Conservation (phyloP, 2,888 invertebrate genomes). For the Choristoneura rosaceana region DNA sequence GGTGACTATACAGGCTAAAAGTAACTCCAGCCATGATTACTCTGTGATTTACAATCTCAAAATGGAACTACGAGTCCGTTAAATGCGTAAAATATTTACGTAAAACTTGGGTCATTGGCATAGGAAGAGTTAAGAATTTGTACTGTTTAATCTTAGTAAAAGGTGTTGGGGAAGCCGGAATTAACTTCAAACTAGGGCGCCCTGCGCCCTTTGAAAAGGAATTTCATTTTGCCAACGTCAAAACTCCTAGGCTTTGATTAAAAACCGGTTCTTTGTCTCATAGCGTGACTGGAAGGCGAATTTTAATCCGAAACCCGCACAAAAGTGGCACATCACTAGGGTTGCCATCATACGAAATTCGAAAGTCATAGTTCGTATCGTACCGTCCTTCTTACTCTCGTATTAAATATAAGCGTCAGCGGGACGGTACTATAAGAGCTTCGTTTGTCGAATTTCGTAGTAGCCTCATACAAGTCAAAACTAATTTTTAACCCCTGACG, state of each 20-base stretch:
- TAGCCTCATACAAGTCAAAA: no score
- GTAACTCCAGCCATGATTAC: no score
- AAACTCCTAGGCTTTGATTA: slow-evolving; percentile 46
- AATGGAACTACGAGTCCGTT: no score
- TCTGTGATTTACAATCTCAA: no score
- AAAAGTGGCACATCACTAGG: slow-evolving; percentile 38
- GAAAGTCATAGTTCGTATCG: background rate
- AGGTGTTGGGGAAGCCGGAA: slow-evolving; percentile 18
- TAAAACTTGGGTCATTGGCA: background rate
- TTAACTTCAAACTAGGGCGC: slow-evolving; percentile 31
- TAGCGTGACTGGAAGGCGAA: slow-evolving; percentile 38
- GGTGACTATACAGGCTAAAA: no score
- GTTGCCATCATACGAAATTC: background rate
- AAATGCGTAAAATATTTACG: background rate
- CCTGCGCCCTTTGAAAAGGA: slow-evolving; percentile 39
- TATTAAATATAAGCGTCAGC: no score
- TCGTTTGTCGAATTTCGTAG: no score
- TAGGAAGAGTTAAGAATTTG: slow-evolving; percentile 4
- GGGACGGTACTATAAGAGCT: no score
- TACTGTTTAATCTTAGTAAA: slow-evolving; percentile 24
- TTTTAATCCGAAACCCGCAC: slow-evolving; percentile 42
- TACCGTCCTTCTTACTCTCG: no score
- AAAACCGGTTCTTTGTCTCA: slow-evolving; percentile 46
- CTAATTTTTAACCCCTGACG: no score
- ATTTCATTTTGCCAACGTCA: slow-evolving; percentile 44